phyloP scores from a whole-genome alignment of 2,113 vertebrate species.

The Colius striatus region DNA sequence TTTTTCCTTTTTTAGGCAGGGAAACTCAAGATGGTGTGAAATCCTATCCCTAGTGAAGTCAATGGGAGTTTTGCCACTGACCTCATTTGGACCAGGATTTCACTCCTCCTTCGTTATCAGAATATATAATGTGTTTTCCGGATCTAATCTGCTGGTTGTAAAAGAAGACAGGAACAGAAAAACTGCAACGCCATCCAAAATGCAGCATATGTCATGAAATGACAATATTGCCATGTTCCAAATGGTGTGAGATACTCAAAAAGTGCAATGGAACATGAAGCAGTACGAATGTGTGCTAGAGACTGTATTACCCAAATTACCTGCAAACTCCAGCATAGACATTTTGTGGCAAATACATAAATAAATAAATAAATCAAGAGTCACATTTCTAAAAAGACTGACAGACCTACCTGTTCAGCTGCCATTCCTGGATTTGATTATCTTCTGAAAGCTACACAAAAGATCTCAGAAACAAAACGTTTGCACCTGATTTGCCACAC shows the following conservation, averaged over 20 bases:
- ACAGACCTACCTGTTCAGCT: neutral
- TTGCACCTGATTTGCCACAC: neutral
- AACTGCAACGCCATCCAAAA: neutral
- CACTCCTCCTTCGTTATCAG: constrained; percentile 8
- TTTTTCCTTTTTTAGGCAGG: constrained; percentile 66
- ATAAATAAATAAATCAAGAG: neutral
- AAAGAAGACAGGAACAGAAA: constrained; percentile 3
- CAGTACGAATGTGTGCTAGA: neutral
- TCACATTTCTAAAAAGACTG: neutral
- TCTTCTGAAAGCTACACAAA: neutral
- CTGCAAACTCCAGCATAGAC: neutral
- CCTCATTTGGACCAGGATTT: constrained; percentile 41
- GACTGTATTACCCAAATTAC: neutral
- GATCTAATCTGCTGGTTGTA: constrained; percentile 18
- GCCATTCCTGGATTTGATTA: neutral
- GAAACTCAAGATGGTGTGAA: constrained; percentile 36
- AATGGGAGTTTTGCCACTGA: constrained; percentile 45
- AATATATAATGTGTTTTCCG: constrained; percentile 27
- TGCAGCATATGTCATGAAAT: neutral
- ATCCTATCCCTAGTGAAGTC: constrained; percentile 56
- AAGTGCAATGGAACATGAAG: neutral
- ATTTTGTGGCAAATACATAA: neutral
- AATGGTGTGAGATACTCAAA: neutral
- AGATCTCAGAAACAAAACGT: neutral
- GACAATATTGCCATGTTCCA: neutral